These are phyloP conservation scores for Castor canadensis DNA, from an alignment of 2,113 vertebrate genomes.

Conservation along the genomic window DNA sequence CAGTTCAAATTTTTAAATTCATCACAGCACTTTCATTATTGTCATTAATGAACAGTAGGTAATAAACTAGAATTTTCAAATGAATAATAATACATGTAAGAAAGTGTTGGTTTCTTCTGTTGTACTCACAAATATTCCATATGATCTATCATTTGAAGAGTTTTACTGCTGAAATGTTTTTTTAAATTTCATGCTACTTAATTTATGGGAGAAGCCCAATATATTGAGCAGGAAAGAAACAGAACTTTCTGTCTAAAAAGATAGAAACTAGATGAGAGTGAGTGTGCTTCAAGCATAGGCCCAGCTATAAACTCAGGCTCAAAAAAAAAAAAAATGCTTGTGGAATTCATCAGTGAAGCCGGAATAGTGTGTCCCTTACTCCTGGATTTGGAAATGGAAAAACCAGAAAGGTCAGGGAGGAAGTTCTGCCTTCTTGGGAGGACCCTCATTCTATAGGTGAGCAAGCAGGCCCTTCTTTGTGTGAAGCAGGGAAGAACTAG, in stretches of 20 bases:
- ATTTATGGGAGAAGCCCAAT: background rate
- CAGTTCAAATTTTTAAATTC: background rate
- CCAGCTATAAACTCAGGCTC: background rate
- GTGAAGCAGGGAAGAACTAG: background rate
- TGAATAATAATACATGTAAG: background rate
- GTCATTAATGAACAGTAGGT: background rate
- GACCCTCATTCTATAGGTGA: background rate
- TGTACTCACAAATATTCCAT: background rate
- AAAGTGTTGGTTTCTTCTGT: background rate
- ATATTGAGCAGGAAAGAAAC: background rate
- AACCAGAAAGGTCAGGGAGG: background rate
- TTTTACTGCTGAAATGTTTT: background rate
- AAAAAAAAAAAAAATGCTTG: background rate
- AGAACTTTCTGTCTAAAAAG: background rate
- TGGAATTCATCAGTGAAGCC: background rate
- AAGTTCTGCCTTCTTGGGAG: background rate
- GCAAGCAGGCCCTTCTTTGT: background rate
- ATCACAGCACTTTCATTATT: background rate
- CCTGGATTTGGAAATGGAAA: background rate
- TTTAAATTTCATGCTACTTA: background rate
- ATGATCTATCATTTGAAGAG: conserved; percentile 8
- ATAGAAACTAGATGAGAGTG: background rate
- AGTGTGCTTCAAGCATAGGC: background rate
- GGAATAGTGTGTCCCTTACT: background rate
- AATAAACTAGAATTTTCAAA: background rate